phyloP scores from a whole-genome alignment of 2,888 invertebrate species.

The Amphiduros pacificus region DNA sequence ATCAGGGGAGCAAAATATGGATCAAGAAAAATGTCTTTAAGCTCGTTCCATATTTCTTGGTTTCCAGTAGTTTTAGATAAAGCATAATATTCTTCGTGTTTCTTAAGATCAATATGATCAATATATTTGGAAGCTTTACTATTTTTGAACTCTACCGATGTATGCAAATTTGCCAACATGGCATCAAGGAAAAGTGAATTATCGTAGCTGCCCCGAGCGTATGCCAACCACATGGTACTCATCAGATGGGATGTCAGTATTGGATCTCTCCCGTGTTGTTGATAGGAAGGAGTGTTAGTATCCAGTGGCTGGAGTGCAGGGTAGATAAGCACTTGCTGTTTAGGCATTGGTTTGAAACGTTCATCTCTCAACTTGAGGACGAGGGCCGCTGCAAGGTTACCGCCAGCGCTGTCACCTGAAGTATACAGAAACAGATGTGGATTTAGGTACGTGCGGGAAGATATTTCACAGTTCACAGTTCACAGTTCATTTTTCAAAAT shows the following conservation, averaged over 20 bases:
- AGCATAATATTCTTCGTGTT: not conserved
- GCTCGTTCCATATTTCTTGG: conserved; percentile 22
- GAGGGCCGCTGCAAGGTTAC: conserved; percentile 4
- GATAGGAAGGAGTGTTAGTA: conserved; percentile 9
- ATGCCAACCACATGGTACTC: conserved; percentile 4
- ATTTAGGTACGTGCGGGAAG: no score
- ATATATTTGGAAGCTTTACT: no score
- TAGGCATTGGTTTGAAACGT: not conserved
- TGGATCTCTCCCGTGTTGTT: not conserved
- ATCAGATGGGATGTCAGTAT: conserved; percentile 3
- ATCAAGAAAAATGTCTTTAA: conserved; percentile 36
- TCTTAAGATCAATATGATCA: not conserved
- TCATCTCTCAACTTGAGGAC: not conserved
- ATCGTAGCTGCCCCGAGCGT: no score
- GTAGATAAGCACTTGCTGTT: conserved; percentile 9
- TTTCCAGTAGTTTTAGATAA: no score
- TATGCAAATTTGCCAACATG: not conserved
- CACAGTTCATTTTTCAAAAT: no score
- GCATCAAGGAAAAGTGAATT: no score
- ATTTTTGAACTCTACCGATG: not conserved
- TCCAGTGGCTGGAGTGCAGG: conserved; percentile 17
- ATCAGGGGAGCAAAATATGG: conserved; percentile 56
- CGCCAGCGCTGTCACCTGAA: conserved; percentile 3
- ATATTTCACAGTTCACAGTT: no score
- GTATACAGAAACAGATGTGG: no score